Conservation (phyloP, 2,113 vertebrate species). For the Falcunculus frontatus region DNA sequence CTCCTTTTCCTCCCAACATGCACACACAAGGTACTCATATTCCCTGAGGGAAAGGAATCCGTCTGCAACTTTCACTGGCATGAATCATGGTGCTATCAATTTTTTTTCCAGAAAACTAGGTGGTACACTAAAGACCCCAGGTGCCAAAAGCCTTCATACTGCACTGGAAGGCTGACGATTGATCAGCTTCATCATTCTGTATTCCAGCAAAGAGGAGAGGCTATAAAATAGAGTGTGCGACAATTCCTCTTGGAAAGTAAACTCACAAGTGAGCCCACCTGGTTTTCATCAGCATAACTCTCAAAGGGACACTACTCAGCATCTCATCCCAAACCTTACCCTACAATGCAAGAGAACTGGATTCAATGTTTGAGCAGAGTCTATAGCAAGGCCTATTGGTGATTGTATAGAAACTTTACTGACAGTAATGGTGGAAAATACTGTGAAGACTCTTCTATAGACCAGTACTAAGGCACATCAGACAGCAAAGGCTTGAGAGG, state of each 20-base stretch:
- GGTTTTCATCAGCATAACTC: neutral
- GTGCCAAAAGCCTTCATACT: neutral
- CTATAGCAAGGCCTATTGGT: accelerated
- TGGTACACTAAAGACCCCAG: neutral
- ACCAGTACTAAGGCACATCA: neutral
- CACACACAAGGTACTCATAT: neutral
- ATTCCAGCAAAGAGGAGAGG: neutral
- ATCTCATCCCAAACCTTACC: neutral
- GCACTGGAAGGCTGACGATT: neutral
- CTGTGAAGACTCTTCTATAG: neutral
- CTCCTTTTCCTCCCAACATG: neutral
- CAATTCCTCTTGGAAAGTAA: neutral
- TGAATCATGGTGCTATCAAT: neutral
- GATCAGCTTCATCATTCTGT: neutral
- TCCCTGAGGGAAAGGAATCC: neutral
- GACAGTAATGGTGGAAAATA: neutral
- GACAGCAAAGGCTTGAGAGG: neutral
- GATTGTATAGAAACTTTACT: neutral
- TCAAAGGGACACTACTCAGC: neutral
- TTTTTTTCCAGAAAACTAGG: neutral
- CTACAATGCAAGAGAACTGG: neutral
- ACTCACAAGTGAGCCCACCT: neutral
- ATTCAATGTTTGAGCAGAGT: neutral
- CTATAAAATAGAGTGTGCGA: accelerated
- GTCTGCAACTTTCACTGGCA: neutral